Conservation (phyloP, 2,797 vertebrate species). For the Ciconia nigra region DNA sequence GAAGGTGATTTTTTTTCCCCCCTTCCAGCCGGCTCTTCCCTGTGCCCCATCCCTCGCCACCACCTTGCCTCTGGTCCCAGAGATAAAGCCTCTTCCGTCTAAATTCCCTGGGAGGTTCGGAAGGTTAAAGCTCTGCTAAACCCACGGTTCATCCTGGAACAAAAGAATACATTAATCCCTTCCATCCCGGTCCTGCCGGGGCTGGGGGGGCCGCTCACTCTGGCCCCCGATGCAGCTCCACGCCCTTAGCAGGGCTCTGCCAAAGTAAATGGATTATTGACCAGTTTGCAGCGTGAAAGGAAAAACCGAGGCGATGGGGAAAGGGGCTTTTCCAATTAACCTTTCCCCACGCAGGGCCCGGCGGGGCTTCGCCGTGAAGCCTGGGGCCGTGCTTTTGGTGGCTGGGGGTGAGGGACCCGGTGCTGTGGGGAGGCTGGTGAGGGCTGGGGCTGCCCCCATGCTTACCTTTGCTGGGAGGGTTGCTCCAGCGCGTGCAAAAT, state of each 20-base stretch:
- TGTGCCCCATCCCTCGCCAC: background rate
- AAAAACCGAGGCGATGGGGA: background rate
- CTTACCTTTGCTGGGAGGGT: background rate
- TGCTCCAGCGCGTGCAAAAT: background rate
- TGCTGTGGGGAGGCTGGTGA: background rate
- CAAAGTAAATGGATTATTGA: slow-evolving; percentile 49
- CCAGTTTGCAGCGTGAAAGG: background rate
- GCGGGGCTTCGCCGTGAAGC: background rate
- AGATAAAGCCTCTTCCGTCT: background rate
- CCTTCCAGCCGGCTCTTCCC: background rate
- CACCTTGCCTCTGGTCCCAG: background rate
- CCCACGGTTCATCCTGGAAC: background rate
- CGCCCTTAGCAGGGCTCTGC: background rate
- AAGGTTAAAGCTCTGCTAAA: slow-evolving; percentile 19
- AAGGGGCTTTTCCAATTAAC: slow-evolving; percentile 48
- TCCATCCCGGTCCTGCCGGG: background rate
- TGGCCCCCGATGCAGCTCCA: background rate
- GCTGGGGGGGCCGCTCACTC: background rate
- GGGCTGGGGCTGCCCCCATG: background rate
- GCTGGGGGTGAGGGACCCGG: background rate
- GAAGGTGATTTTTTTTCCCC: background rate
- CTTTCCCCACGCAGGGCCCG: background rate
- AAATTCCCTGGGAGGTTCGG: background rate
- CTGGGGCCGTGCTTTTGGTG: background rate
- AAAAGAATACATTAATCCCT: slow-evolving; percentile 29